Base-by-base conservation (phyloP, 2,113 vertebrate species). In the Campylomormyrus numenius region DNA sequence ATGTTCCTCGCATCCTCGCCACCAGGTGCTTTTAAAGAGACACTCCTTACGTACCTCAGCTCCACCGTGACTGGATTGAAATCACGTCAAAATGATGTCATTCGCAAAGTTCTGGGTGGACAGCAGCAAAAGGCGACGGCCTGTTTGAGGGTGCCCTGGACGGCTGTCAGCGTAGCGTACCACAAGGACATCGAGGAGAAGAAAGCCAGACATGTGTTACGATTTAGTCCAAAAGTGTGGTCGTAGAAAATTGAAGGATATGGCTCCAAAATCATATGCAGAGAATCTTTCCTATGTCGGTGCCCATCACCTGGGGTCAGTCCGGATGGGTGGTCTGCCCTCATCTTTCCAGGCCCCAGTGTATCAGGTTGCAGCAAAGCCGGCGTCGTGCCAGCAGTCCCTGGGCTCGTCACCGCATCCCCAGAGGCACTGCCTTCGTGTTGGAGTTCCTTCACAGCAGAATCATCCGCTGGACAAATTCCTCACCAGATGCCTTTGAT, bases 221-320 rank as follows among this genome's bases (percentile, higher is more conserved):
- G 62, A 70, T 70, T 70, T 70, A 70, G 62, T 31, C 62, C 10
- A 70, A 70, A 70, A 70, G n/a, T 31, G 62, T 70, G 62, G 62
- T 70, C 62, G 1, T 70, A 70, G 62, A 27, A 70, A 70, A 70
- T 70, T 52, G 70, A 89, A 80, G 48, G 48, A 52, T 74, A 83
- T 46, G 46, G 39, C 49, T n/a, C 88, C 70, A 49, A n/a, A 52
- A 80, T 3, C 48, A 24, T 42, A 89, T 80, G 50, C 46, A 49
- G 27, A 17, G 27, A 35, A 58, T 49, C 46, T 89, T 88, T 77
- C 66, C 48, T 70, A 39, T 48, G 27, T 89, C 3, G 39, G 46
- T n/a, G 49, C 66, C n/a, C 13, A 39, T 80, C 66, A 80, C 88
- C 88, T 89, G 88, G 88, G 88, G 70, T 87, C 70, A 53, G 19